Base-by-base conservation (phyloP, 2,797 vertebrate species). In the Poeciliopsis presidionis region DNA sequence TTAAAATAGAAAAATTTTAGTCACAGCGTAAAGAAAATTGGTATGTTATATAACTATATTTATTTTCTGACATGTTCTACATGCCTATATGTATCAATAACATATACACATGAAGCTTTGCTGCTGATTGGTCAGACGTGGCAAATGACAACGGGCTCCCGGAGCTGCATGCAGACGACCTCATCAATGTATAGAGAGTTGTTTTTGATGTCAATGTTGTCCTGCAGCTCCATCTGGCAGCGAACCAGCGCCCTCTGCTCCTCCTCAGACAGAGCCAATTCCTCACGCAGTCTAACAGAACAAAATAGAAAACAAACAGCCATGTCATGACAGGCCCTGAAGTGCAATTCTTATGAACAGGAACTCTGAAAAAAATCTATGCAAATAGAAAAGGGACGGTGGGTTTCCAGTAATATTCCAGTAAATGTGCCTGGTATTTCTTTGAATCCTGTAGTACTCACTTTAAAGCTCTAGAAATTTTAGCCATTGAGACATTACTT, bases 111-210 rank as follows among this genome's bases (percentile, higher is more conserved):
- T 30, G 45, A 53, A 77, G 2, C 1, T 33, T 12, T 65, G 4
- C 30, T 97, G 71, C 46, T 47, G 30, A 59, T 30, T 8, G 20
- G 22, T 97, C 90, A 98, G 90, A 96, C 96, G 70, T 22, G 87
- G 46, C 92, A 93, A 76, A 97, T 95, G 6, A 84, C 57, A 4
- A 98, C 80, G 72, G 96, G 91, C 86, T 96, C 95, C 81, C 96
- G 94, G 93, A 96, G 94, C 88, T 95, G 96, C 88, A 89, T 80
- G 74, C 98, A 99, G 75, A 97, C 87, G 76, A 98, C 97, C 83
- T 98, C 96, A 0, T 99, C 98, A 0, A 98, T 96, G 82, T 98
- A 99, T 46, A 99, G 85, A 0, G 96, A 94, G 80, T 93, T 95
- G 77, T 95, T 90, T 83, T 98, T 98, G 67, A 95, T 87, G 53